Conservation (phyloP, 2,113 vertebrate genomes). For the Chlorocebus sabaeus region DNA sequence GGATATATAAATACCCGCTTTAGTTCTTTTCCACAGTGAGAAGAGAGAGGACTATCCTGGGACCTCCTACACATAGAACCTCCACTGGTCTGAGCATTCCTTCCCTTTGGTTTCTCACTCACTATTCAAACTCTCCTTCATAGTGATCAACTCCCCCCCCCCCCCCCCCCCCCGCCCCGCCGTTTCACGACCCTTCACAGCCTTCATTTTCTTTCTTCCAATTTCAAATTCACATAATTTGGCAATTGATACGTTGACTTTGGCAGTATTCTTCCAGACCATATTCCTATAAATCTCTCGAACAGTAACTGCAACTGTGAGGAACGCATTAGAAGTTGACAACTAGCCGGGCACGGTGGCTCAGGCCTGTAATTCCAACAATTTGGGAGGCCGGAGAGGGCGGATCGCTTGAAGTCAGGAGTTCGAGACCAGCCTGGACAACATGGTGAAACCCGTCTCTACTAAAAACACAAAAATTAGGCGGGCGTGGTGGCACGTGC, state of each 20-base stretch:
- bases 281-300: not conserved
- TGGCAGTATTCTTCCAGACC: too few species aligned
- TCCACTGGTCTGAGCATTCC: not conserved
- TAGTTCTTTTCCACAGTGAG: not conserved
- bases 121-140: not conserved
- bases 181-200: not conserved
- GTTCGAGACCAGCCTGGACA: too few species aligned
- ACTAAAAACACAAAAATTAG: too few species aligned
- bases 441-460: too few species aligned
- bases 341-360: too few species aligned
- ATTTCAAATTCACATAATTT: not conserved
- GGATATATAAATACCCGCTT: rapidly evolving
- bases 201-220: not conserved
- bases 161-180: not conserved
- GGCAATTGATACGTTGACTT: not conserved
- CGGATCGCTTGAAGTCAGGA: too few species aligned
- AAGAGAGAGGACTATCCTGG: not conserved
- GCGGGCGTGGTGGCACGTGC: too few species aligned
- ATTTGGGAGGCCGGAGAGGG: too few species aligned
- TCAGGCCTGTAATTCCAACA: too few species aligned
- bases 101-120: not conserved
- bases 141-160: not conserved
- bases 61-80: not conserved
- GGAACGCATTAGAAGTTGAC: not conserved
- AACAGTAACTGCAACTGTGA: not conserved